Conservation (phyloP, 2,888 invertebrate genomes). For the Phalangium opilio region DNA sequence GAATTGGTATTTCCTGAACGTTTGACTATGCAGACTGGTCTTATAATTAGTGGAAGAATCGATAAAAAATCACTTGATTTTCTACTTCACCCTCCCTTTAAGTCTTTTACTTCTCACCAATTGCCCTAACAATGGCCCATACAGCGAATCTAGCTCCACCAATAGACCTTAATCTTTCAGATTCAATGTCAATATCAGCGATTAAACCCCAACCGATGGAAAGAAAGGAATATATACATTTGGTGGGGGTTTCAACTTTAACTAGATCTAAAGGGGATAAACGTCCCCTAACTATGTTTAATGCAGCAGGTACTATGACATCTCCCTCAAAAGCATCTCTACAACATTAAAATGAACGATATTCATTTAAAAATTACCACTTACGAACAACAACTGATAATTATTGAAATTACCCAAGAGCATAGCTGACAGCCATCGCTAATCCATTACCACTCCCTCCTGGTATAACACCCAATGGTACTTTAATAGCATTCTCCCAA, state of each 20-base stretch:
- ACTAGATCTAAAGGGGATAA: slow-evolving; percentile 74
- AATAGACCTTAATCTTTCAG: slow-evolving; percentile 73
- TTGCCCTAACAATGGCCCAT: slow-evolving; percentile 70
- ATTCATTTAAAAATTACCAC: no score
- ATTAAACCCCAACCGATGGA: slow-evolving; percentile 93
- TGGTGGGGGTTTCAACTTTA: slow-evolving; percentile 48
- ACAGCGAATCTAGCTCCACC: slow-evolving; percentile 86
- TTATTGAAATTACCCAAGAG: slow-evolving; percentile 50
- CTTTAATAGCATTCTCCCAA: slow-evolving; percentile 59
- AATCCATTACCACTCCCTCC: slow-evolving; percentile 96
- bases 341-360: no score
- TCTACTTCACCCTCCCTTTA: no score
- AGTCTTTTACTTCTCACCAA: no score
- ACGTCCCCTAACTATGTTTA: slow-evolving; percentile 58
- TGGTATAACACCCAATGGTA: slow-evolving; percentile 77
- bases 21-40: no score
- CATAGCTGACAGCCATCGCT: slow-evolving; percentile 64
- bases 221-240: slow-evolving; percentile 76
- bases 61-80: no score
- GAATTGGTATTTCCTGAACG: no score
- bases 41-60: no score
- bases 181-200: slow-evolving; percentile 95
- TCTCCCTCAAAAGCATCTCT: slow-evolving; percentile 31
- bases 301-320: slow-evolving; percentile 59
- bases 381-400: no score